Evolutionary conservation across 2,888 invertebrate species (phyloP).

Genomic region (Minunthozetes semirufus): DNA sequence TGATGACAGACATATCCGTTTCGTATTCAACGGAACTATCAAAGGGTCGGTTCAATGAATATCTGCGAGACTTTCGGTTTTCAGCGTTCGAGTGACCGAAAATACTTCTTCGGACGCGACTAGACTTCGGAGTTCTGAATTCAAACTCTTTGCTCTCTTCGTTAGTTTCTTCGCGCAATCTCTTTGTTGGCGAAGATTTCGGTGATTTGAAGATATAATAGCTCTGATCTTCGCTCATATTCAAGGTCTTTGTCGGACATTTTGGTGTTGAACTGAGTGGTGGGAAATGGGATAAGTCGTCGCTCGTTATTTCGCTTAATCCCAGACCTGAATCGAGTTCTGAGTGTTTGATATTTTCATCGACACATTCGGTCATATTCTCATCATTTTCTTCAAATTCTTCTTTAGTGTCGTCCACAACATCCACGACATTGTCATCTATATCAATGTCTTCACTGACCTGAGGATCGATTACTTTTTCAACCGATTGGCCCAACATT

Average conservation of each 20-base stretch:
- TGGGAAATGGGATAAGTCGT: not conserved
- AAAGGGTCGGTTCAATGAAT: not conserved
- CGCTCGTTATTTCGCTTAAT: constrained; percentile 21
- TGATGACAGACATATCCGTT: constrained; percentile 62
- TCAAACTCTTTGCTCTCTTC: not conserved
- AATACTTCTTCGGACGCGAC: constrained; percentile 28
- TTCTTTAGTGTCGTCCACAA: not conserved
- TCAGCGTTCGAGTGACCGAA: not conserved
- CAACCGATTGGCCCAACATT: not conserved
- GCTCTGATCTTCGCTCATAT: not conserved
- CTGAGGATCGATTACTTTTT: not conserved
- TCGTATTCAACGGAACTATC: constrained; percentile 36
- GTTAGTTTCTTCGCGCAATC: not conserved
- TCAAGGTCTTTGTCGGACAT: not conserved
- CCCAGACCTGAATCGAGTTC: constrained; percentile 19
- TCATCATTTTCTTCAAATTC: not conserved
- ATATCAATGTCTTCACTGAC: not conserved
- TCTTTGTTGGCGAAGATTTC: constrained; percentile 15
- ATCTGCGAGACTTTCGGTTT: not conserved
- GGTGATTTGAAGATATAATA: constrained; percentile 20
- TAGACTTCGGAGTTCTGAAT: constrained; percentile 20
- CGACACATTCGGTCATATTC: not conserved
- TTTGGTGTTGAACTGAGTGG: constrained; percentile 12
- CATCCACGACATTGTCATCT: not conserved
- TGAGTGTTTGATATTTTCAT: not conserved